Evolutionary conservation across 1,140 invertebrate genomes (phyloP).

Genomic region (Eumeta japonica): DNA sequence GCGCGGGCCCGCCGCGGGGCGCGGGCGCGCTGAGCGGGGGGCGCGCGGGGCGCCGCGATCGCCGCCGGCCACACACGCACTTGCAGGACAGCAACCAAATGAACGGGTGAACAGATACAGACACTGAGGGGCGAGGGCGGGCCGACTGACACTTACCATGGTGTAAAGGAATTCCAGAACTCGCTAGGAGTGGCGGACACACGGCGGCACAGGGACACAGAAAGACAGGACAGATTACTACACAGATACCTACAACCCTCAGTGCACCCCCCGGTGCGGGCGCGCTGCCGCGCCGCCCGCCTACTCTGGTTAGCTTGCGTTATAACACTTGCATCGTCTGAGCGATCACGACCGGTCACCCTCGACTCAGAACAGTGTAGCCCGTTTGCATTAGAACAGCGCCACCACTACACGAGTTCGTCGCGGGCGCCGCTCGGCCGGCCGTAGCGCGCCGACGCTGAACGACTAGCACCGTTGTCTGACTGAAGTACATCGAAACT

Average conservation of each 20-base stretch:
- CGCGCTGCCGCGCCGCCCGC: constrained; percentile 40
- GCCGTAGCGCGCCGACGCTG: too few relatives aligned
- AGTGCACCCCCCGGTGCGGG: constrained; percentile 51
- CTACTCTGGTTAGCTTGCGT: constrained; percentile 55
- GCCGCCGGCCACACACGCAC: constrained; percentile 53
- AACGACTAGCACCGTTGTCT: too few relatives aligned
- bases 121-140: constrained; percentile 58
- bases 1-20: constrained; percentile 32
- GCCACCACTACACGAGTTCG: constrained; percentile 53
- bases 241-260: constrained; percentile 64
- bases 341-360: constrained; percentile 50
- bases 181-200: constrained; percentile 79
- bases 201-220: constrained; percentile 69
- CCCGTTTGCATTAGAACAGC: constrained; percentile 57
- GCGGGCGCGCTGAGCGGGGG: constrained; percentile 14
- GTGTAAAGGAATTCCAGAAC: constrained; percentile 96
- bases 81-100: constrained; percentile 50
- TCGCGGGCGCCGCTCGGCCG: too few relatives aligned
- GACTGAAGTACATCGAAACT: too few relatives aligned
- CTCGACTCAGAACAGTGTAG: constrained; percentile 35
- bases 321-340: constrained; percentile 47
- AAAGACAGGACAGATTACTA: constrained; percentile 71
- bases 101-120: constrained; percentile 57
- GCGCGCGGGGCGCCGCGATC: constrained; percentile 28
- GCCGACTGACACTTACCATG: constrained; percentile 87